These are phyloP conservation scores for Eulacestoma nigropectus DNA, from an alignment of 2,113 vertebrate species.

Conservation along the genomic window DNA sequence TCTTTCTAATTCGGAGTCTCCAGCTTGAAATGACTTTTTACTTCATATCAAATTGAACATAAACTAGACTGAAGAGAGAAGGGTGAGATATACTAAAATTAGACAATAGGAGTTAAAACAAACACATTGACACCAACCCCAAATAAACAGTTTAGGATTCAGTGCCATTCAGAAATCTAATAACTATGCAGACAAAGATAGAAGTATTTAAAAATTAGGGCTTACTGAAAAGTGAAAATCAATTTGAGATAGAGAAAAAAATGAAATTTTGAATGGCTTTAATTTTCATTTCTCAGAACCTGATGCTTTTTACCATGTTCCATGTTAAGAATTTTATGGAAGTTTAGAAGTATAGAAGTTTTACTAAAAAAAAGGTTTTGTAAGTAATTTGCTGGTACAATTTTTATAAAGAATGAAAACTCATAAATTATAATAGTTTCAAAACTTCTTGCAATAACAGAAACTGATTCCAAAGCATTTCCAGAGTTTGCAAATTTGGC, in stretches of 20 bases:
- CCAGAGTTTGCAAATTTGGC: background rate
- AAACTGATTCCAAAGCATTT: background rate
- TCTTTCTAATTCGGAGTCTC: background rate
- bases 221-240: background rate
- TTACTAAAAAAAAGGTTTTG: background rate
- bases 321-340: background rate
- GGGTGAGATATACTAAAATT: background rate
- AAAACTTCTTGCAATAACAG: background rate
- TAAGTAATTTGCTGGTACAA: background rate
- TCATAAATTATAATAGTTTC: background rate
- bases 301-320: background rate
- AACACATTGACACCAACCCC: background rate
- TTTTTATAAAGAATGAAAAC: background rate
- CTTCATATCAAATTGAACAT: rapidly evolving
- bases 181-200: background rate
- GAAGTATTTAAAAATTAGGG: background rate
- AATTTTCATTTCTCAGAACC: background rate
- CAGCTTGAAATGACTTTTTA: background rate
- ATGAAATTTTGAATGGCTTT: background rate
- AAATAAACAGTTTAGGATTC: background rate
- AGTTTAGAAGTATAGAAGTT: background rate
- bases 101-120: background rate
- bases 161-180: background rate
- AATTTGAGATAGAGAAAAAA: background rate
- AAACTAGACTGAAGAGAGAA: background rate